Evolutionary conservation across 2,113 vertebrate genomes (phyloP), one percentile per base, ranked within the genome.

Genomic region (Rhinoptilus africanus): DNA sequence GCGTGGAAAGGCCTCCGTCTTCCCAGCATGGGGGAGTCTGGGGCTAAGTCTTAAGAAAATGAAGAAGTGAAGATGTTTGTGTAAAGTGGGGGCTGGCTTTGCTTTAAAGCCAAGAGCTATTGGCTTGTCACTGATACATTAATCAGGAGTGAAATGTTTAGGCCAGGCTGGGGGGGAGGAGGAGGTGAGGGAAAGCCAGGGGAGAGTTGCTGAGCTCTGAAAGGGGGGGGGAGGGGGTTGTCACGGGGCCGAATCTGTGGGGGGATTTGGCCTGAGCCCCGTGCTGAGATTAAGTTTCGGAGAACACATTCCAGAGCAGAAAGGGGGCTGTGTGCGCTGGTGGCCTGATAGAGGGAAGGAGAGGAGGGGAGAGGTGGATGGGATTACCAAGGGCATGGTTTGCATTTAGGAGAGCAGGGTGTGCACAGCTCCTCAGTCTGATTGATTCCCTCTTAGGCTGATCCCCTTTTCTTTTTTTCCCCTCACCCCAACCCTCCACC

Each of bases 231-330:
- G 97, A 95, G 83, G 67, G 30, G 91, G 89, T 96, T 98, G 96
- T 98, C 96, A 97, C 69, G 53, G 96, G 98, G 95, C 96, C 51
- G 73, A 96, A 97, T 97, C 97, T 97, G 89, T 89, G 50, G 4
- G 92, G 97, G 97, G 95, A 98, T 98, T 98, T 98, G 98, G 98
- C 97, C 91, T 83, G 64, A 97, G 94, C 94, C 86, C 95, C 81
- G 57, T 92, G 93, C 96, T 23, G 92, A 98, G 98, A 98, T 98
- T 98, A 98, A 97, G 95, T 98, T 98, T 98, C 97, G 85, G 90
- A 98, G 97, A 97, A 95, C 94, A 74, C 98, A 98, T 98, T 98
- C 98, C 98, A 97, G 96, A 98, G 98, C 96, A 98, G 97, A 98
- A 98, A 98, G 96, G 96, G 87, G 85, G 78, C 97, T 98, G 97